Evolutionary conservation across 2,113 vertebrate genomes (phyloP), one percentile per base, ranked within the genome.

Genomic region (Macquaria ambigua): DNA sequence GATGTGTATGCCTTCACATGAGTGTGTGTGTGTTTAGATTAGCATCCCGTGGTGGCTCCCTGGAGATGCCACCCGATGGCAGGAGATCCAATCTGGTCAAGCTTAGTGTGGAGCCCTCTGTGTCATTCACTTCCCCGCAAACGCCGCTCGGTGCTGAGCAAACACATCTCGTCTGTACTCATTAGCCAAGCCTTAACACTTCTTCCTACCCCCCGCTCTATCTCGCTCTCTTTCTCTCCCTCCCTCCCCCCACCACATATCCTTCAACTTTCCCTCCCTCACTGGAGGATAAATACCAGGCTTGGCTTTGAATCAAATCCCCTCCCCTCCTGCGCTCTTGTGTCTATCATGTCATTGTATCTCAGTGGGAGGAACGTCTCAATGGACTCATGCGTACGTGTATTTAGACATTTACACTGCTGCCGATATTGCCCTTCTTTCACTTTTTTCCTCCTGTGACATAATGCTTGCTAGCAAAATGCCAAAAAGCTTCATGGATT

Each of bases 131-230:
- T 67, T 77, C 79, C 56, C 76, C 31, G 83, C 64, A 77, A 85
- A 77, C 46, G 16, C 72, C 23, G 50, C 74, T 63, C 55, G 31
- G 78, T 84, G 90, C 91, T 94, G 93, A 94, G 90, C 88, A 92
- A 89, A 95, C 93, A 93, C 87, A 82, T 91, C 84, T 89, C 64
- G 23, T 31, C 77, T 53, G 41, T 16, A 74, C 89, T 94, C 92
- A 93, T 95, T 94, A 93, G 85, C 66, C 46, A 2, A 72, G 79
- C 87, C 77, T 90, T 74, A 77, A 81, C 87, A 77, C 81, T 76
- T 56, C 72, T 18, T 43, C 72, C 25, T 48, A n/a, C 53, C 73
- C 46, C 34, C 37, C 16, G 14, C 56, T 28, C 79, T 39, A 21
- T 70, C 28, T 20, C 62, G 0, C 10, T 8, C 68, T 7, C 20